Conservation (phyloP, 2,888 invertebrate genomes). For the Diaperis boleti region DNA sequence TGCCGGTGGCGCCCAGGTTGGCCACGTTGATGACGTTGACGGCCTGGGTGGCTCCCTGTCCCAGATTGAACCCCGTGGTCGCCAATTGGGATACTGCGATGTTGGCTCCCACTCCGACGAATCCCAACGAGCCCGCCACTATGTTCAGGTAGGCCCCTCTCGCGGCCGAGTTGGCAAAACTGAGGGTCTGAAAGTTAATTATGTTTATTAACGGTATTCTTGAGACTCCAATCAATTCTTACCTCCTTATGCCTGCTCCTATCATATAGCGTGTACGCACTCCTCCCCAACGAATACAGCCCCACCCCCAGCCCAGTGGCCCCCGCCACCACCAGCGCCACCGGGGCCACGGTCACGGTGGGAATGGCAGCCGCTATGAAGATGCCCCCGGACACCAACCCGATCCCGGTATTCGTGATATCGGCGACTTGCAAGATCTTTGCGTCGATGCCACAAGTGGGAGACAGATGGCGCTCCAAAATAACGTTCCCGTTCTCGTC, state of each 20-base stretch:
- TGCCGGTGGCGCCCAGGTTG: constrained; percentile 57
- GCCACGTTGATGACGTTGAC: constrained; percentile 55
- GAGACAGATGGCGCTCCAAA: constrained; percentile 57
- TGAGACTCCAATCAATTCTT: constrained; percentile 30
- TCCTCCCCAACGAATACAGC: constrained; percentile 69
- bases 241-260: constrained; percentile 70
- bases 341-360: constrained; percentile 67
- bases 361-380: constrained; percentile 69
- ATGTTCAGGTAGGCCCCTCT: constrained; percentile 74
- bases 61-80: constrained; percentile 61
- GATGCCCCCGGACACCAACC: constrained; percentile 68
- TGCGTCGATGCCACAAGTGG: constrained; percentile 56
- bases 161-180: constrained; percentile 69
- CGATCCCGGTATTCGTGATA: constrained; percentile 54
- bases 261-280: constrained; percentile 68
- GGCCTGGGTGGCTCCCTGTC: constrained; percentile 50
- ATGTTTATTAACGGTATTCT: no score
- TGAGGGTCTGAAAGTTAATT: constrained; percentile 63
- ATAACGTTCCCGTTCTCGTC: constrained; percentile 56
- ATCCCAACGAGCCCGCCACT: constrained; percentile 70
- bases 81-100: constrained; percentile 67
- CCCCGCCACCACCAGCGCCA: constrained; percentile 65
- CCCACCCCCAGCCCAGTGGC: constrained; percentile 59
- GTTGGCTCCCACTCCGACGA: constrained; percentile 70
- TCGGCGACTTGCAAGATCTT: constrained; percentile 56